These are phyloP conservation scores for Athripsodes cinereus DNA, from an alignment of 2,888 invertebrate genomes.

Conservation along the genomic window DNA sequence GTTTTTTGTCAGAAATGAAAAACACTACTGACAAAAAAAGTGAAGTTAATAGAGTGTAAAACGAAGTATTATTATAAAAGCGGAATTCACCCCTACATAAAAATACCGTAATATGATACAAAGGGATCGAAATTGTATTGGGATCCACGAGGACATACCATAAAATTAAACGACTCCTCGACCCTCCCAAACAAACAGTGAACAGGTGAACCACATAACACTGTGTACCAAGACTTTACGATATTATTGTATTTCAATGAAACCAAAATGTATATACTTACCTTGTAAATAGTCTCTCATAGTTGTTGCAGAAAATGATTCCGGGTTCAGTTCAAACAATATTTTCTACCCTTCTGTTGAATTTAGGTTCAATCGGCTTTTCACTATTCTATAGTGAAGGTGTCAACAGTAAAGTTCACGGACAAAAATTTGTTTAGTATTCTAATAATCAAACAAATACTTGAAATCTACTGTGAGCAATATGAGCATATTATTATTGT, in stretches of 20 bases:
- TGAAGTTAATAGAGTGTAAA: neutral
- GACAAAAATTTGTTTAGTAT: too few species aligned
- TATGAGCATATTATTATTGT: too few species aligned
- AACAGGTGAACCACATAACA: neutral
- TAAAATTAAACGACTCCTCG: neutral
- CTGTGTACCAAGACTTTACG: neutral
- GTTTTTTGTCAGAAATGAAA: too few species aligned
- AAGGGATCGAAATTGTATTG: neutral
- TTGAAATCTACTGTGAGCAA: too few species aligned
- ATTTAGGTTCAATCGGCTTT: too few species aligned
- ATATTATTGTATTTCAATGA: slow-evolving; percentile 1
- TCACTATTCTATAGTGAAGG: too few species aligned
- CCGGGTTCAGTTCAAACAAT: neutral
- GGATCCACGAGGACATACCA: neutral
- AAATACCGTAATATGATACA: neutral
- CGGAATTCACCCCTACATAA: neutral
- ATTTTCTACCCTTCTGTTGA: too few species aligned
- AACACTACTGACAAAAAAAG: neutral
- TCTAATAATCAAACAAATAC: too few species aligned
- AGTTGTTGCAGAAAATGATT: neutral
- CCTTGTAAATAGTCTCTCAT: too few species aligned
- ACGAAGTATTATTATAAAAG: too few species aligned
- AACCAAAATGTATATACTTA: neutral
- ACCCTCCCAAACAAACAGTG: neutral
- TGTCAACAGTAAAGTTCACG: too few species aligned